phyloP scores from a whole-genome alignment of 1,140 invertebrate species.

The Periplaneta americana region DNA sequence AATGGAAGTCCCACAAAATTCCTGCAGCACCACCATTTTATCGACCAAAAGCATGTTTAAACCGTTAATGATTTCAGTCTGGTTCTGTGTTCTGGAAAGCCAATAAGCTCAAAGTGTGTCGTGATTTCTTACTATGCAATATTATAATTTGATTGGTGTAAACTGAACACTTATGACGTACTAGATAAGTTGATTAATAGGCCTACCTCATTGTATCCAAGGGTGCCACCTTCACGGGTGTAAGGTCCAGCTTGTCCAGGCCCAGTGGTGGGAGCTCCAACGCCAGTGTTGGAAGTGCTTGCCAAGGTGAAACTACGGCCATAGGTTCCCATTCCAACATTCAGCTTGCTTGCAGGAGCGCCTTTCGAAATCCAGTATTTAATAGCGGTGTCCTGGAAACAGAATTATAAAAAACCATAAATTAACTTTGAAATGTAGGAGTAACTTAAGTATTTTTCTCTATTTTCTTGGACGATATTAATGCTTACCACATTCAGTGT shows the following conservation, averaged over 20 bases:
- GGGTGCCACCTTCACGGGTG: constrained; percentile 58
- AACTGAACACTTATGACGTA: neutral
- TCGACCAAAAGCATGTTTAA: neutral
- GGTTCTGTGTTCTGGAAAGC: too few species aligned
- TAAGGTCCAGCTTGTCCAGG: constrained; percentile 60
- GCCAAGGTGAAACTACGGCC: constrained; percentile 45
- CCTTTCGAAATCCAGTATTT: constrained; percentile 42
- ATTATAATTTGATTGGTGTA: neutral
- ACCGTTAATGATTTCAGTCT: neutral
- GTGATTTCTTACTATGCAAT: neutral
- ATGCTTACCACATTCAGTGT: neutral
- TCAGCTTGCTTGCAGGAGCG: constrained; percentile 40
- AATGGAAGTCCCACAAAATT: neutral
- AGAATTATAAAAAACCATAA: neutral
- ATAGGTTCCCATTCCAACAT: constrained; percentile 46
- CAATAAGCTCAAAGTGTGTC: too few species aligned
- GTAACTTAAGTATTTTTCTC: neutral
- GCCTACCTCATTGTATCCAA: constrained; percentile 73
- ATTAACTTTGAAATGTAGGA: neutral
- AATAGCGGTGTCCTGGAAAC: constrained; percentile 21
- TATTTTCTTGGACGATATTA: neutral
- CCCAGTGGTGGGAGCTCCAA: constrained; percentile 44
- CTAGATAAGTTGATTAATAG: constrained; percentile 18
- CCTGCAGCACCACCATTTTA: neutral
- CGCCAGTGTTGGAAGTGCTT: constrained; percentile 30